phyloP scores from a whole-genome alignment of 2,113 vertebrate genomes.

The Rhineura floridana region DNA sequence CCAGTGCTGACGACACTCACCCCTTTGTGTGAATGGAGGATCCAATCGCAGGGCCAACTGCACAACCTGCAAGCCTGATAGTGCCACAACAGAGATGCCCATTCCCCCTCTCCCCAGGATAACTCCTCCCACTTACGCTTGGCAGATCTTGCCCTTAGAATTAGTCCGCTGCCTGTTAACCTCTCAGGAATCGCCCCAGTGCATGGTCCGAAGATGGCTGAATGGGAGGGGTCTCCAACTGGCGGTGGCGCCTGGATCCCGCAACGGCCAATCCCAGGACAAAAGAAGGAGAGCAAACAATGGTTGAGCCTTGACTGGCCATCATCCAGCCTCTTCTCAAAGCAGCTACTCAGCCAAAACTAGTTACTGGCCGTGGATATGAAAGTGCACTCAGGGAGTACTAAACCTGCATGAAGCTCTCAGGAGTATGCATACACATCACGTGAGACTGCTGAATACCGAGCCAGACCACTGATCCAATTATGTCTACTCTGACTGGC shows the following conservation, averaged over 20 bases:
- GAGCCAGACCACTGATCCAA: neutral
- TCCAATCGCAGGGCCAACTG: neutral
- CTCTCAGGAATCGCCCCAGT: neutral
- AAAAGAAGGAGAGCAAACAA: neutral
- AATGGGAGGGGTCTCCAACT: neutral
- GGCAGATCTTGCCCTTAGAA: neutral
- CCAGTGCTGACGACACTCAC: neutral
- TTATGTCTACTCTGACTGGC: neutral
- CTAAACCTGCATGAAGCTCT: neutral
- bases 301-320: neutral
- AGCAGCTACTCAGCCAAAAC: neutral
- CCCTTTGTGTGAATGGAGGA: neutral
- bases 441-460: fast-evolving
- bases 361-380: neutral
- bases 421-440: neutral
- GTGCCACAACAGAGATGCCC: neutral
- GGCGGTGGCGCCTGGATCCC: neutral
- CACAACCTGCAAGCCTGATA: neutral
- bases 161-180: neutral
- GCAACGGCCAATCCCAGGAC: neutral
- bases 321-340: neutral
- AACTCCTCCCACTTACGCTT: neutral
- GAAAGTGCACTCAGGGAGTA: neutral
- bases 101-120: neutral
- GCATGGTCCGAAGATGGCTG: neutral